phyloP scores from a whole-genome alignment of 1,140 invertebrate species.

The Platyura marginata region DNA sequence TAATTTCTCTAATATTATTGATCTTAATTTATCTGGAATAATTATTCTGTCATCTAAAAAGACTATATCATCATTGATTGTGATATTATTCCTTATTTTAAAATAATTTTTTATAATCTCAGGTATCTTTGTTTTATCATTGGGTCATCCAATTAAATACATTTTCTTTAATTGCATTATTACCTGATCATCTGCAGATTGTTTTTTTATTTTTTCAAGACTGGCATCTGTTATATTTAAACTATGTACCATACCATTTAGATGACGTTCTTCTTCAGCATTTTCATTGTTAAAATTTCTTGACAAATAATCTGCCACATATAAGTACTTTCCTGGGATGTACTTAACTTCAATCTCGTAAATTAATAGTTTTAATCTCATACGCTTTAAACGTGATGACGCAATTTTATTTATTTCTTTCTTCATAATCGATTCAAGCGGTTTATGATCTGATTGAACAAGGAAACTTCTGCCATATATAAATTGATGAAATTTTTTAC shows the following conservation, averaged over 20 bases:
- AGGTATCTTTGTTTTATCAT: constrained; percentile 5
- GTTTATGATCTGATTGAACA: constrained; percentile 1
- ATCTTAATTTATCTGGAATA: constrained; percentile 13
- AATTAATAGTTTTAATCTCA: constrained; percentile 16
- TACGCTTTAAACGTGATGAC: neutral
- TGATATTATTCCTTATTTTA: constrained; percentile 8
- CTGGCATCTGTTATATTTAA: constrained; percentile 7
- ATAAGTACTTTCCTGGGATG: constrained; percentile 24
- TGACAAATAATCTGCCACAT: constrained; percentile 24
- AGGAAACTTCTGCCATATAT: constrained; percentile 13
- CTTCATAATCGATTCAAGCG: neutral
- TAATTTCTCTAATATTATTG: constrained; percentile 14
- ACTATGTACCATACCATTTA: constrained; percentile 3
- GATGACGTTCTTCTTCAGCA: constrained; percentile 6
- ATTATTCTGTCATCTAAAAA: constrained; percentile 13
- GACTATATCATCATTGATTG: constrained; percentile 12
- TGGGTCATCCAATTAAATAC: constrained; percentile 8
- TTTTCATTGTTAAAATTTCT: constrained; percentile 9
- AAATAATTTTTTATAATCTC: constrained; percentile 8
- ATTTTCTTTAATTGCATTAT: constrained; percentile 6
- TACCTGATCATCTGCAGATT: constrained; percentile 8
- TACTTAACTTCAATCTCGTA: constrained; percentile 24
- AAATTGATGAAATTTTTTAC: constrained; percentile 22
- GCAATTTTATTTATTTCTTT: neutral
- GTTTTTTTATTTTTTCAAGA: constrained; percentile 5